phyloP scores from a whole-genome alignment of 2,888 invertebrate genomes.

The Apomyelois bistriatella region DNA sequence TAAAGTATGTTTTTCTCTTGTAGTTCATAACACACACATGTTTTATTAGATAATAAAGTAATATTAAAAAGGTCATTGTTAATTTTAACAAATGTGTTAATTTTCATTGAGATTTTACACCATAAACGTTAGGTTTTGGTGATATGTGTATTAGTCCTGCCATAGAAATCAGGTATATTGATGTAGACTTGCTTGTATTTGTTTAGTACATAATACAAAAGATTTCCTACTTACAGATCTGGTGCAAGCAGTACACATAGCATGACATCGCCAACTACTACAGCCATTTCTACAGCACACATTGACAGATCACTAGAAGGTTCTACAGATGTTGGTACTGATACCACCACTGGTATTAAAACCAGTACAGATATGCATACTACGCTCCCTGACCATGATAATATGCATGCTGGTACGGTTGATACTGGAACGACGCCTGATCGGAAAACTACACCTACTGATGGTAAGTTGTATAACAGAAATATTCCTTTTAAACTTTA shows the following conservation, averaged over 20 bases:
- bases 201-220: too few species aligned
- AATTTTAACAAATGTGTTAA: too few species aligned
- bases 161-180: too few species aligned
- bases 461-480: conserved; percentile 38
- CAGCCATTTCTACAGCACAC: conserved; percentile 49
- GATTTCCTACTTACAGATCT: conserved; percentile 38
- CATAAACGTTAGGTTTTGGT: too few species aligned
- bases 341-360: conserved; percentile 28
- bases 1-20: too few species aligned
- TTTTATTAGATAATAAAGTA: too few species aligned
- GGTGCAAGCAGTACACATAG: conserved; percentile 62
- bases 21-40: too few species aligned
- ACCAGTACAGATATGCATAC: conserved; percentile 37
- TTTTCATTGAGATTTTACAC: too few species aligned
- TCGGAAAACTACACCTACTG: conserved; percentile 59
- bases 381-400: conserved; percentile 61
- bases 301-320: conserved; percentile 46
- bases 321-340: conserved; percentile 42
- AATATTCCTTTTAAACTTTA: neutral
- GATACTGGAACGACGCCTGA: conserved; percentile 49
- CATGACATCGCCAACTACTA: conserved; percentile 57
- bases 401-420: conserved; percentile 63
- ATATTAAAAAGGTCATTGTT: too few species aligned
- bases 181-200: too few species aligned
- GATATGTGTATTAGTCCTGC: too few species aligned